Conservation (phyloP, 2,113 vertebrate species). For the Pardalotus punctatus region DNA sequence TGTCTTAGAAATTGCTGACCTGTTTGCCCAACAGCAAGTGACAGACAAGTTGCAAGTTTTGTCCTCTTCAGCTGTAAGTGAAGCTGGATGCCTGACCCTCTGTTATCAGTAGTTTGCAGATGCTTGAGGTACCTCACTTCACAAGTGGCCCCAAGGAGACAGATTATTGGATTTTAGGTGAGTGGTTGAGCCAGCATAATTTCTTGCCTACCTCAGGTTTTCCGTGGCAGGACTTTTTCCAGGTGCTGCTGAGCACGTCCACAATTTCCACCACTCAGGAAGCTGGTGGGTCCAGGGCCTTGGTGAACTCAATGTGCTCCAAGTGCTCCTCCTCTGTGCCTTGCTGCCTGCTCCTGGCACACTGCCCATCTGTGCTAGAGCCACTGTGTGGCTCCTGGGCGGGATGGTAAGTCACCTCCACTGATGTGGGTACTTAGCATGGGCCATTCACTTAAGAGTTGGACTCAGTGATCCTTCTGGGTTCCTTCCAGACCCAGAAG, state of each 20-base stretch:
- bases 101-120: background rate
- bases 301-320: background rate
- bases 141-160: background rate
- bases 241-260: background rate
- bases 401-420: background rate
- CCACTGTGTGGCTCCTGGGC: accelerated
- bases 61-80: background rate
- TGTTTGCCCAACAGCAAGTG: background rate
- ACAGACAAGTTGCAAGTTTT: background rate
- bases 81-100: background rate
- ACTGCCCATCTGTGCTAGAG: accelerated
- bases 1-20: background rate
- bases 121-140: background rate
- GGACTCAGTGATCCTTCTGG: background rate
- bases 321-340: background rate
- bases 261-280: background rate
- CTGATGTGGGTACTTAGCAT: background rate
- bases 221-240: background rate
- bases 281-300: background rate
- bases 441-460: background rate
- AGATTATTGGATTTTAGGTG: background rate
- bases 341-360: accelerated
- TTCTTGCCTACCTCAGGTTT: background rate
- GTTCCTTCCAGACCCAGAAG: background rate
- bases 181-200: background rate